Base-by-base conservation (phyloP, 2,888 invertebrate genomes). In the Cryptophagus acutangulus region DNA sequence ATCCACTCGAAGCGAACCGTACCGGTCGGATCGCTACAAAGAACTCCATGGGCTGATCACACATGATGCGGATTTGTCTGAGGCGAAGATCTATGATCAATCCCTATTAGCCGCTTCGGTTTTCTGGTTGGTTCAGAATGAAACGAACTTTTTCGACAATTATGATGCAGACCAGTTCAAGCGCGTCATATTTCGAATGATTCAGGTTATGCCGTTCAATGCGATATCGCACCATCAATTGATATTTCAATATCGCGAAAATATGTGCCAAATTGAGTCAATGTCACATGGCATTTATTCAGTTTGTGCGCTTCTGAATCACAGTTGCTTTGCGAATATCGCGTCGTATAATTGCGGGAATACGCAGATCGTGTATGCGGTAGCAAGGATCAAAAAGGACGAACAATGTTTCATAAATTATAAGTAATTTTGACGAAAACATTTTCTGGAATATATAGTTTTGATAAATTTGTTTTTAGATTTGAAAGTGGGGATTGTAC, bases 151-250 rank as follows among this genome's bases (percentile, higher is more conserved):
- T 52, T 72, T 82, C 51, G 25, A 58, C n/a, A n/a, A n/a, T n/a
- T n/a, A n/a, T n/a, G n/a, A n/a, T n/a, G n/a, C n/a, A n/a, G n/a
- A n/a, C n/a, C 13, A 31, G 53, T 70, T 71, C 62, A 63, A 82
- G 16, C 79, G 81, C 5, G 65, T 83, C 14, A 61, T 92, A 24
- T 71, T 91, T 40, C 74, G 77, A 25, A 88, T 91, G 65, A 73
- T 84, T 43, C 88, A 87, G 71, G 87, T 87, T 38, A 78, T 84
- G 46, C 82, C 91, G 0, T 87, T 85, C 43, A 94, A 94, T 68
- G 87, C 86, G n/a, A n/a, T n/a, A n/a, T n/a, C n/a, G n/a, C n/a
- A n/a, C 71, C 92, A 92, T 64, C 81, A 84, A 38, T 77, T 90
- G 29, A 77, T 79, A 42, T 75, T 81, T 38, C 73, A 76, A 29